These are phyloP conservation scores for Drosophila pseudoananassae DNA, from an alignment of 1,140 invertebrate species.

Conservation along the genomic window DNA sequence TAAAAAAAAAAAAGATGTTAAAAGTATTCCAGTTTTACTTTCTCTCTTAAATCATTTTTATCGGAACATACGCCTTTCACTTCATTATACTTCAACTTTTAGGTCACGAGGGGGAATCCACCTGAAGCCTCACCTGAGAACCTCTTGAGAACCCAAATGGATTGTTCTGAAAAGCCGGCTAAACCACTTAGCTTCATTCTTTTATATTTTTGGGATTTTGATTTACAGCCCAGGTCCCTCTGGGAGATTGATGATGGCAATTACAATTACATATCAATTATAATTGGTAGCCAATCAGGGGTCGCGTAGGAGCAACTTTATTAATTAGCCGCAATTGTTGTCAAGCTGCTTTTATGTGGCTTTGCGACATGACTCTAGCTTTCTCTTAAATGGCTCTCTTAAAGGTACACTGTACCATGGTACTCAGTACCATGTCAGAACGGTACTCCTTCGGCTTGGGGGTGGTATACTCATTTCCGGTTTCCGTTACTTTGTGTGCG, in stretches of 20 bases:
- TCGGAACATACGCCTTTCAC: background rate
- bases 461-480: slow-evolving; percentile 79
- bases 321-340: slow-evolving; percentile 61
- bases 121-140: background rate
- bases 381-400: slow-evolving; percentile 13
- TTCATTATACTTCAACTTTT: background rate
- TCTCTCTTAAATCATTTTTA: background rate
- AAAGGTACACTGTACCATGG: slow-evolving; percentile 20
- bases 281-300: slow-evolving; percentile 24
- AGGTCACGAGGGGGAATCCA: slow-evolving; percentile 14
- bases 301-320: slow-evolving; percentile 24
- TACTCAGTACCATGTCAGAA: slow-evolving; percentile 13
- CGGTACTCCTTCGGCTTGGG: slow-evolving; percentile 21
- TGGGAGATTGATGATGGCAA: slow-evolving; percentile 29
- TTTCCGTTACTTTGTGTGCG: slow-evolving; percentile 80
- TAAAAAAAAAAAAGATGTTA: no score
- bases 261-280: slow-evolving; percentile 42
- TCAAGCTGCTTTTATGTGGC: slow-evolving; percentile 35
- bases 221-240: slow-evolving; percentile 2
- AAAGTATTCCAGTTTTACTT: background rate
- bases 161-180: slow-evolving; percentile 38
- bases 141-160: background rate
- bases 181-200: slow-evolving; percentile 13
- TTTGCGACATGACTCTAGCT: slow-evolving; percentile 13
- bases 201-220: background rate